A percentile compares a stretch with the other conserved stretches of the same genome.
phyloP scores from a whole-genome alignment of 1,140 invertebrate species.

The Apolygus lucorum region DNA sequence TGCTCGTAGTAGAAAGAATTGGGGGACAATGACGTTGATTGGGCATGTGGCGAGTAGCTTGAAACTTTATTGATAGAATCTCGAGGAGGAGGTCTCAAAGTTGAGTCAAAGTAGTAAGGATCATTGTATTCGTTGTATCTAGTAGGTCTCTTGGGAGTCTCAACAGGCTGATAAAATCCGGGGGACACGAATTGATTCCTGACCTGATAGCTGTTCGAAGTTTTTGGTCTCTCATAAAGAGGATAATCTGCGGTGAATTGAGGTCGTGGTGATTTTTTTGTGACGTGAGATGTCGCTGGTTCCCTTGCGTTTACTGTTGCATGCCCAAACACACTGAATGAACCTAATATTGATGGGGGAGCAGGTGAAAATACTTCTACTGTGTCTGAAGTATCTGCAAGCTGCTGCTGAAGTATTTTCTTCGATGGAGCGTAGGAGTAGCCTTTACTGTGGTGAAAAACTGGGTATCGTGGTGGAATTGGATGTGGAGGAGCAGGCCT shows the following conservation, averaged over 20 bases:
- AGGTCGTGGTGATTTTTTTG: constrained; percentile 11
- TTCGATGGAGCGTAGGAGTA: background rate
- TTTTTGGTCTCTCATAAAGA: constrained; percentile 12
- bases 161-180: background rate
- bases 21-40: constrained; percentile 20
- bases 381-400: constrained; percentile 28
- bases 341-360: constrained; percentile 43
- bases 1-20: constrained; percentile 28
- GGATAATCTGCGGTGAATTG: background rate
- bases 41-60: constrained; percentile 19
- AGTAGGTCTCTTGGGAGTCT: background rate
- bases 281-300: constrained; percentile 25
- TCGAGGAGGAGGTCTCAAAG: constrained; percentile 27
- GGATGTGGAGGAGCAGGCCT: background rate
- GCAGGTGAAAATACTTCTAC: constrained; percentile 33
- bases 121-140: background rate
- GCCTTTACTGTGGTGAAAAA: constrained; percentile 9
- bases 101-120: constrained; percentile 26
- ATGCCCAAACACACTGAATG: constrained; percentile 42
- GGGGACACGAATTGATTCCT: constrained; percentile 8
- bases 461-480: constrained; percentile 19
- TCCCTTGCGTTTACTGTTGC: constrained; percentile 39
- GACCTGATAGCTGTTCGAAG: background rate
- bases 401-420: constrained; percentile 3
- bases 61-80: constrained; percentile 16